Evolutionary conservation across 2,888 invertebrate species (phyloP).

Genomic region (Drosophila algonquin): DNA sequence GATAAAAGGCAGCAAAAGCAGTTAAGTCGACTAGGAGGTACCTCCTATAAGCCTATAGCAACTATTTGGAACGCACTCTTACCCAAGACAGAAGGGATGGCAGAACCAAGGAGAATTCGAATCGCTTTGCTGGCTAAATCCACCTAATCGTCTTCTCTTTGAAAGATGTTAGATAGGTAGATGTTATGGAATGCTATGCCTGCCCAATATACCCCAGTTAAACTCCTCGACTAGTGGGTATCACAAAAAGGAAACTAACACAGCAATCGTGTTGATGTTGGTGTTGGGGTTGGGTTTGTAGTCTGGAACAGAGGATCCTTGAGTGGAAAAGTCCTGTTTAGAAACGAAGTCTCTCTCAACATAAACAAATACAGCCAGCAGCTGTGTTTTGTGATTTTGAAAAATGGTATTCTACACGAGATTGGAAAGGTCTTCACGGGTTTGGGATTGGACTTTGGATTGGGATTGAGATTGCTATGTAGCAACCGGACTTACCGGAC

Average conservation of each 20-base stretch:
- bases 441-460: too few species aligned
- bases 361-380: slow-evolving; percentile 41
- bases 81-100: neutral
- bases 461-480: too few species aligned
- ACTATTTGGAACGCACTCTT: neutral
- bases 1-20: slow-evolving; percentile 27
- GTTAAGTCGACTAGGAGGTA: neutral
- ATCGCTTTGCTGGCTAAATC: too few species aligned
- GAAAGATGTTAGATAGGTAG: too few species aligned
- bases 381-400: slow-evolving; percentile 36
- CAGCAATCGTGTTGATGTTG: slow-evolving; percentile 10
- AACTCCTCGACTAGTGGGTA: neutral
- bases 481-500: slow-evolving; percentile 89
- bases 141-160: too few species aligned
- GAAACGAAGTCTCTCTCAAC: slow-evolving; percentile 21
- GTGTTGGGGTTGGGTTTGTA: neutral
- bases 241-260: slow-evolving; percentile 8
- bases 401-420: slow-evolving; percentile 38
- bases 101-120: too few species aligned
- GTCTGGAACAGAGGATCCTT: neutral
- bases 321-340: slow-evolving; percentile 26
- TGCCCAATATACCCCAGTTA: too few species aligned
- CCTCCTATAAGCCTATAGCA: neutral
- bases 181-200: too few species aligned
- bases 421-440: slow-evolving; percentile 2